Evolutionary conservation across 2,797 vertebrate genomes (phyloP).

Genomic region (Champsocephalus esox): DNA sequence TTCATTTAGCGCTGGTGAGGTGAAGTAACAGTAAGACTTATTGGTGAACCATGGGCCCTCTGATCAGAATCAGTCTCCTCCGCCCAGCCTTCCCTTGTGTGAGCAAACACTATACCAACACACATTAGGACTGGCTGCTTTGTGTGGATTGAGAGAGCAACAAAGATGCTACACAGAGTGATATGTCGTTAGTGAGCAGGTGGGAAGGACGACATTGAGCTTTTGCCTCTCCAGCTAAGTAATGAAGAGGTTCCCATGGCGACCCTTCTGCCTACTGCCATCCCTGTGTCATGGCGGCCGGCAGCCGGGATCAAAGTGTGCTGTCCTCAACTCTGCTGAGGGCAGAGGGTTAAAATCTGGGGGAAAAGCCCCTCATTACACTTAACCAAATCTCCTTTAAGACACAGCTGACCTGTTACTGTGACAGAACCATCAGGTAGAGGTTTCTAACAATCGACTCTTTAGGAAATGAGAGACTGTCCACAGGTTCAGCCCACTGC

Average conservation of each 20-base stretch:
- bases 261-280: slow-evolving; percentile 57
- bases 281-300: slow-evolving; percentile 27
- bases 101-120: slow-evolving; percentile 77
- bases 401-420: slow-evolving; percentile 30
- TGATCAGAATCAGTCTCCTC: slow-evolving; percentile 37
- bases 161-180: slow-evolving; percentile 80
- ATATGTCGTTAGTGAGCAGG: slow-evolving; percentile 83
- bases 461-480: not conserved
- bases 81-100: slow-evolving; percentile 51
- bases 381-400: slow-evolving; percentile 52
- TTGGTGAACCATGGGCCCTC: slow-evolving; percentile 57
- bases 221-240: slow-evolving; percentile 71
- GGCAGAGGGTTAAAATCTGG: slow-evolving; percentile 74
- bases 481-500: not conserved
- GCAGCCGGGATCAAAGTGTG: slow-evolving; percentile 61
- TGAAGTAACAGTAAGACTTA: slow-evolving; percentile 51
- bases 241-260: slow-evolving; percentile 80
- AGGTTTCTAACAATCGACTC: slow-evolving; percentile 4
- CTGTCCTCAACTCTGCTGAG: slow-evolving; percentile 45
- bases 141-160: slow-evolving; percentile 77
- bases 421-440: not conserved
- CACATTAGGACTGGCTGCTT: slow-evolving; percentile 80
- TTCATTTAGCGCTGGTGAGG: slow-evolving; percentile 31
- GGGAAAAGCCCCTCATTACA: slow-evolving; percentile 67
- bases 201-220: slow-evolving; percentile 70